Conservation (phyloP, 1,140 invertebrate genomes). For the Gryon sp. region DNA sequence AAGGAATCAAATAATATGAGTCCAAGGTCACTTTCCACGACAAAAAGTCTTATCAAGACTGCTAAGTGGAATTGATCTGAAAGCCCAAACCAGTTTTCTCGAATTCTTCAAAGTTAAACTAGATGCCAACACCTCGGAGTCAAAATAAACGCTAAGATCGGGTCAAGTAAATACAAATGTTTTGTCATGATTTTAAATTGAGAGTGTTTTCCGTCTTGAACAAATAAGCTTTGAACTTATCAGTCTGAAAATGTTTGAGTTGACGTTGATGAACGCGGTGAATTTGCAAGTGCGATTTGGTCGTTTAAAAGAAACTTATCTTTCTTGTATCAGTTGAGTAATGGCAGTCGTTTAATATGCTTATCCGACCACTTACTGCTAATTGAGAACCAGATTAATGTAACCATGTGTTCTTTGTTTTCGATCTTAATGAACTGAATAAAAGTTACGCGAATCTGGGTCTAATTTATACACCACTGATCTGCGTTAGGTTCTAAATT, state of each 20-base stretch:
- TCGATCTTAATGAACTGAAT: constrained; percentile 51
- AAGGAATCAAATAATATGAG: no score
- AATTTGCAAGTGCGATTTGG: constrained; percentile 59
- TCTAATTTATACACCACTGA: constrained; percentile 31
- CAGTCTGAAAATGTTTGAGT: constrained; percentile 25
- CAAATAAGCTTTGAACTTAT: constrained; percentile 34
- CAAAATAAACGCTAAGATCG: constrained; percentile 1
- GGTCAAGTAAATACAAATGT: no score
- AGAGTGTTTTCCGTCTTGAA: constrained; percentile 6
- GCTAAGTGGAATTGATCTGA: constrained; percentile 16
- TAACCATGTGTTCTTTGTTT: constrained; percentile 65
- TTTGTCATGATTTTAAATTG: no score
- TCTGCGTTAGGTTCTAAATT: constrained; percentile 25
- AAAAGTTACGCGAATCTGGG: constrained; percentile 21
- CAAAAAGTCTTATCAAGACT: constrained; percentile 20
- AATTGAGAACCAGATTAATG: constrained; percentile 73
- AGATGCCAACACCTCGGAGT: constrained; percentile 10
- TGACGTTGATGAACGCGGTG: constrained; percentile 52
- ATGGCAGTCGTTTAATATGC: constrained; percentile 72
- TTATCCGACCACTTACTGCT: constrained; percentile 69
- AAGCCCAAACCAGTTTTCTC: constrained; percentile 32
- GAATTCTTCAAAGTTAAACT: constrained; percentile 16
- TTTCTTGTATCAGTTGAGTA: constrained; percentile 67
- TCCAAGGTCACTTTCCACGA: constrained; percentile 19
- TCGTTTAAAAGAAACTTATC: constrained; percentile 65